Base-by-base conservation (phyloP, 1,140 invertebrate species). In the Magallana ariakensis region DNA sequence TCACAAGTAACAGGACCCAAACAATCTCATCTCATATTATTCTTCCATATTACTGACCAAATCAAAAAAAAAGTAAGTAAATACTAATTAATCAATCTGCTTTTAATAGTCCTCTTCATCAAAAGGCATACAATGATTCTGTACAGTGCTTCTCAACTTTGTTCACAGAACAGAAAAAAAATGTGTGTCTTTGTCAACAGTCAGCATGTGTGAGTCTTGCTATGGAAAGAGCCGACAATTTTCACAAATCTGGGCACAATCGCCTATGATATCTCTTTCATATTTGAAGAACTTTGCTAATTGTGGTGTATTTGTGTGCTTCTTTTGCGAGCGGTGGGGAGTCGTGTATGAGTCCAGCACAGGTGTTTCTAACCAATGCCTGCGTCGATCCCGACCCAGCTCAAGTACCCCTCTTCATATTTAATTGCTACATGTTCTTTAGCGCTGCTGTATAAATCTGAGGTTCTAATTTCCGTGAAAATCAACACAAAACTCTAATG, bases 391-490 rank as follows among this genome's bases (percentile, higher is more conserved):
- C 85, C 70, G 80, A 81, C 88, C 58, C 11, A n/a, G 66, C 83
- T 87, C 88, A 89, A 89, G 85, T 85, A 75, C 85, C 60, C 87
- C 85, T 82, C 88, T 89, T 86, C 88, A 89, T 84, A 87, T 87
- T 89, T 89, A 89, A 89, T 89, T 89, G 88, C 85, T 89, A 89
- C 88, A 89, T 85, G 85, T 87, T 89, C 85, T 89, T 75, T 66
- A 54, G 80, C 85, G 62, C 60, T 87, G 66, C 58, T 81, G 33
- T 80, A 80, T 85, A 80, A 26, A 66, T 56, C 75, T 82, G 84
- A 26, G 80, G 82, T 85, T 84, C 85, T 85, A 85, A 87, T 89
- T 89, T 89, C 85, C 88, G 85, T 81, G 75, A 46, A 62, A 87
- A 87, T 87, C 86, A 84, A 87, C 62, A 75, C 46, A 87, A 80